A percentile compares a stretch with the other conserved stretches of the same genome.
Conservation (phyloP, 2,797 vertebrate species). For the Apogon hyalosoma region DNA sequence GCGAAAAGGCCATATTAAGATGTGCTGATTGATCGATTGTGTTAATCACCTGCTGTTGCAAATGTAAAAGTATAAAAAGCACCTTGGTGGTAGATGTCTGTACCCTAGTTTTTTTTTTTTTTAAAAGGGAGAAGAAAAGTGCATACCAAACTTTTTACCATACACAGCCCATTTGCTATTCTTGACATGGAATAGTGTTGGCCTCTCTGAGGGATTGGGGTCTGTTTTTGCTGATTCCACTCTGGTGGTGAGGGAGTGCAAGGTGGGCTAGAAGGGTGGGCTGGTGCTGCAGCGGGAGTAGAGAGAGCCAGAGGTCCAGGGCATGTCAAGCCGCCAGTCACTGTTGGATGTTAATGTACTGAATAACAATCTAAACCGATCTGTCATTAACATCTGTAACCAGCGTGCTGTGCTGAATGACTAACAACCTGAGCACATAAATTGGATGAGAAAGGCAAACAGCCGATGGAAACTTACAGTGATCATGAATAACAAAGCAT, state of each 20-base stretch:
- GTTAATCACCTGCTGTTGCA: constrained; percentile 33
- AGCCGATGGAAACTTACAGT: constrained; percentile 50
- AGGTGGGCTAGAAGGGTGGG: constrained; percentile 62
- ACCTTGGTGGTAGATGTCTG: constrained; percentile 21
- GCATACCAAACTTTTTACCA: constrained; percentile 57
- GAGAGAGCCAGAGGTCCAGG: constrained; percentile 64
- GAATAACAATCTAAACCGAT: constrained; percentile 75
- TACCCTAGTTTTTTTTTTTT: constrained; percentile 7
- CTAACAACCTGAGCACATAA: constrained; percentile 59
- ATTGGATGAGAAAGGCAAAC: constrained; percentile 59
- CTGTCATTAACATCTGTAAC: constrained; percentile 74
- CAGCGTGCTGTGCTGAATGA: constrained; percentile 57
- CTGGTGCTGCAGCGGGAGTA: constrained; percentile 25
- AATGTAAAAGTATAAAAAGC: constrained; percentile 10
- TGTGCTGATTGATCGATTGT: constrained; percentile 22
- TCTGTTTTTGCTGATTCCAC: constrained; percentile 73
- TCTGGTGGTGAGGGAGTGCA: constrained; percentile 58
- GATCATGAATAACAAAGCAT: constrained; percentile 62
- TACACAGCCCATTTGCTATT: constrained; percentile 70
- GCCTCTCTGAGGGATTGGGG: constrained; percentile 57
- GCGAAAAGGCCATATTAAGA: constrained; percentile 14
- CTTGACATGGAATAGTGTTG: constrained; percentile 69
- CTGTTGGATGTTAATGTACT: constrained; percentile 50
- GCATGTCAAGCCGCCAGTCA: constrained; percentile 54
- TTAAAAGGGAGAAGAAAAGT: constrained; percentile 26